Percentiles rank a stretch among this genome's conserved stretches.
phyloP scores from a whole-genome alignment of 2,888 invertebrate species.

The Drosophila kuntzei region DNA sequence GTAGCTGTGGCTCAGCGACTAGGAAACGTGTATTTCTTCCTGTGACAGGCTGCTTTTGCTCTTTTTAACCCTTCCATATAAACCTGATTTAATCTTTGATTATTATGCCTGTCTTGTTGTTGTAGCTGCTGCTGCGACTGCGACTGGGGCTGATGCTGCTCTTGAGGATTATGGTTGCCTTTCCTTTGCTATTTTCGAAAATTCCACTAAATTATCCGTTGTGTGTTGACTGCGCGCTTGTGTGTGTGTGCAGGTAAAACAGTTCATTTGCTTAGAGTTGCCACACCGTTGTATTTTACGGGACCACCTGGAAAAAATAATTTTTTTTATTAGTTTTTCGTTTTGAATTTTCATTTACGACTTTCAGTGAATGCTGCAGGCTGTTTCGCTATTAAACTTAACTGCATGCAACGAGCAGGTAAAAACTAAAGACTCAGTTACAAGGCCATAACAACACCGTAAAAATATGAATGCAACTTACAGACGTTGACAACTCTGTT shows the following conservation, averaged over 20 bases:
- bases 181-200: constrained; percentile 77
- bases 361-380: constrained; percentile 14
- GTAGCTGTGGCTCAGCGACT: constrained; percentile 58
- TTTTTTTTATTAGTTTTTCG: constrained; percentile 52
- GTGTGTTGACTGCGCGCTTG: constrained; percentile 46
- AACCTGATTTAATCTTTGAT: constrained; percentile 81
- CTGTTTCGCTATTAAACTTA: constrained; percentile 31
- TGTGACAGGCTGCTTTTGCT: constrained; percentile 73
- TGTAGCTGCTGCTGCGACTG: constrained; percentile 31
- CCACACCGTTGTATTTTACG: constrained; percentile 45
- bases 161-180: constrained; percentile 69
- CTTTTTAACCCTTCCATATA: constrained; percentile 80
- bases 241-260: constrained; percentile 75
- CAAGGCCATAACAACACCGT: constrained; percentile 39
- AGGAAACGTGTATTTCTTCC: constrained; percentile 80
- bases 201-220: constrained; percentile 78
- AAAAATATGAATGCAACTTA: constrained; percentile 14
- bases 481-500: constrained; percentile 48
- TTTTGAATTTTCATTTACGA: constrained; percentile 55
- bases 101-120: constrained; percentile 67
- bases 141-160: constrained; percentile 27
- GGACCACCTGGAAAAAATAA: constrained; percentile 73
- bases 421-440: constrained; percentile 27
- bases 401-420: constrained; percentile 46
- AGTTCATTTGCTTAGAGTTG: constrained; percentile 79